A percentile compares a stretch with the other conserved stretches of the same genome.
Evolutionary conservation across 2,888 invertebrate genomes (phyloP).

Genomic region (Archips xylosteana): DNA sequence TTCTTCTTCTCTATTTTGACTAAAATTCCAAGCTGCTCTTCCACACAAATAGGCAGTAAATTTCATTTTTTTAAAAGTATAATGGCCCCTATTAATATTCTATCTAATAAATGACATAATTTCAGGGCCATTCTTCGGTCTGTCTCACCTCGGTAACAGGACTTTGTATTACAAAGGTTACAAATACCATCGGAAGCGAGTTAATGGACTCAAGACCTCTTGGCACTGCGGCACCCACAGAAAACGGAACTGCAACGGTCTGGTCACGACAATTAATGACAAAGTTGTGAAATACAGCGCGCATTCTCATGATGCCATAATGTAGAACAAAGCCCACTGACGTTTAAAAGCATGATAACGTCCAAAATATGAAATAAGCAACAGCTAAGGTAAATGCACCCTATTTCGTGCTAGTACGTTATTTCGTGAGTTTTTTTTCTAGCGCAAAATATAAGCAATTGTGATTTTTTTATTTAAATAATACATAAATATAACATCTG

Average conservation of each 20-base stretch:
- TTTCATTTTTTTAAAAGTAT: too few relatives aligned
- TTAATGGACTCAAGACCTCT: conserved; percentile 7
- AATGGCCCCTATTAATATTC: neutral
- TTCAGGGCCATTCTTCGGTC: conserved; percentile 23
- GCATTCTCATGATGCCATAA: conserved; percentile 16
- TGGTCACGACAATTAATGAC: conserved; percentile 27
- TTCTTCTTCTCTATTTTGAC: too few relatives aligned
- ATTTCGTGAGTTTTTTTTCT: too few relatives aligned
- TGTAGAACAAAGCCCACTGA: neutral
- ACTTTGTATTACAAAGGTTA: conserved; percentile 25
- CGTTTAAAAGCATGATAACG: neutral
- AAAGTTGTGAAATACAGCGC: conserved; percentile 19
- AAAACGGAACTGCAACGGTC: conserved; percentile 19
- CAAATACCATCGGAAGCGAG: conserved; percentile 25
- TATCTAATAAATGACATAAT: neutral
- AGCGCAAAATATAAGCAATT: too few relatives aligned
- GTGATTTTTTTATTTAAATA: too few relatives aligned
- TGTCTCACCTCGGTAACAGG: conserved; percentile 23
- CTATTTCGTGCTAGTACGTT: too few relatives aligned
- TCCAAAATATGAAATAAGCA: neutral
- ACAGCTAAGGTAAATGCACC: too few relatives aligned
- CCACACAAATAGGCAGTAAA: too few relatives aligned
- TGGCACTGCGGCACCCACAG: conserved; percentile 38
- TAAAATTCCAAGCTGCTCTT: too few relatives aligned
- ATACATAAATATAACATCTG: too few relatives aligned